Base-by-base conservation (phyloP, 2,113 vertebrate genomes). In the Zootoca vivipara region DNA sequence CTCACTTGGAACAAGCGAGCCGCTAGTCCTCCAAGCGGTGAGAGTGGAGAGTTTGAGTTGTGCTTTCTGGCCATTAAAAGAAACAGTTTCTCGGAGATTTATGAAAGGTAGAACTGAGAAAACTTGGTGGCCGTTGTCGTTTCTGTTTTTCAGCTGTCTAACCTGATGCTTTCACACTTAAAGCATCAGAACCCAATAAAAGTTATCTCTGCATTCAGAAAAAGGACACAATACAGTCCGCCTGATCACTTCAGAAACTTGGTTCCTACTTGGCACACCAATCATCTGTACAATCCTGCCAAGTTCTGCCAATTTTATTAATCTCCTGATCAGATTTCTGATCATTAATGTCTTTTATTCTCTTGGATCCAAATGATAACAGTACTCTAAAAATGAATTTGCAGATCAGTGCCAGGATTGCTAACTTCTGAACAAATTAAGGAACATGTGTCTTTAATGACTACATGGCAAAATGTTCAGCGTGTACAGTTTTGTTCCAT, bases 1-100 rank as follows among this genome's bases (percentile, higher is more conserved):
- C 42, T 85, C 85, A 35, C 18, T 78, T 38, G 0, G 0, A 62
- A 33, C 1, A 26, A 85, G 70, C 0, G 33, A 86, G 75, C n/a
- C 85, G 81, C 79, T 78, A 52, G 5, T 52, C 73, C 72, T 83
- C 70, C 85, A 0, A 7, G 82, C n/a, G 79, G 64, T 5, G 8
- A 52, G 6, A 4, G 0, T 80, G 64, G 78, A 58, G 65, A 84
- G 73, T 91, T 75, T 90, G 81, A 91, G 85, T 69, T 82, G 73
- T n/a, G 33, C 24, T 74, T 58, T 77, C 22, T 91, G 35, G 82
- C 0, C 0, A 0, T 78, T 16, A 91, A 92, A 12, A 0, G 30
- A 94, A 86, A 33, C n/a, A 33, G 10, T n/a, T 42, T 91, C 52
- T 69, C 83, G 24, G 1, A 65, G 22, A 10, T 28, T 64, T 13